Evolutionary conservation across 2,797 vertebrate genomes (phyloP), one percentile per base, ranked within the genome.

Genomic region (Diglossa cyanea): DNA sequence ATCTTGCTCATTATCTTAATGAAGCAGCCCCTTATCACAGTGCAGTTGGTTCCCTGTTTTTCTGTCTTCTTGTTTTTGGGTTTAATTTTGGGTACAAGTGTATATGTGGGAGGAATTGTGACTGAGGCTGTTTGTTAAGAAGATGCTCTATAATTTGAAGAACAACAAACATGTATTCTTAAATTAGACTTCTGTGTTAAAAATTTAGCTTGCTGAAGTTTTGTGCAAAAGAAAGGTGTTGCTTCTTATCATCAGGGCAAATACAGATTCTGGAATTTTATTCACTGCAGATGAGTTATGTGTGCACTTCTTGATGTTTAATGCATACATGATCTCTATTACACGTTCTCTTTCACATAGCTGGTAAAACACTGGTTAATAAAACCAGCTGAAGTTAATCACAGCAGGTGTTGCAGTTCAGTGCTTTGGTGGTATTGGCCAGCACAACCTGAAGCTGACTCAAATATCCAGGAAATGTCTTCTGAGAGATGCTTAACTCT

Each of bases 281-380:
- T 45, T 79, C 16, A 24, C 8, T 61, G 45, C 17, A 28, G 18
- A 19, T 75, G 40, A 66, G 14, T 82, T 79, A 13, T 25, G 14
- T 89, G 5, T 72, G 26, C 3, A 1, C 62, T 78, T 44, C 35
- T 73, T 85, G n/a, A 40, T 85, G 33, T 62, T 85, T 53, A 47
- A 70, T 60, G 45, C 25, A 9, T 54, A 9, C 0, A 0, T 17
- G 51, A 40, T 71, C 51, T 81, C n/a, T 24, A 1, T 40, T 26
- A 20, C 20, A 1, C 0, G 1, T 25, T 50, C 16, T 20, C 50
- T 72, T 87, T 77, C 2, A 0, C 8, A 0, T 19, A 45, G 33
- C 44, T 78, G 37, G 35, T 79, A 35, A 51, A 65, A n/a, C 21
- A 25, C 4, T 3, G 5, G 21, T 72, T 60, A 35, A n/a, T 88